These are phyloP conservation scores for Phoeniculus purpureus DNA, from an alignment of 2,797 vertebrate genomes.

Conservation along the genomic window DNA sequence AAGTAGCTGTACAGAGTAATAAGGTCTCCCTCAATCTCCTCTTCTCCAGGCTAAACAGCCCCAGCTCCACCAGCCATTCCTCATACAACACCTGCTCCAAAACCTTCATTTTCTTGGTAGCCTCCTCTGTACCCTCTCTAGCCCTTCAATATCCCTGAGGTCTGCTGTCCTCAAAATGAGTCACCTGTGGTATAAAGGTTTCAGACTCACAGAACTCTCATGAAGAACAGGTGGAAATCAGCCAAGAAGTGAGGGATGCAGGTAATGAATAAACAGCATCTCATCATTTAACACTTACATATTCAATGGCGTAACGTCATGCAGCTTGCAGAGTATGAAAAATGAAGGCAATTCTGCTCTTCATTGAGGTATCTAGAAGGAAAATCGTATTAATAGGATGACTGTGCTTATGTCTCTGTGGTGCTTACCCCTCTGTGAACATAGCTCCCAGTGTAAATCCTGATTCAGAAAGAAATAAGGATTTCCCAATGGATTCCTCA, in stretches of 20 bases:
- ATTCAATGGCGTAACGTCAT: not conserved
- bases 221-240: not conserved
- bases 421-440: too few relatives aligned
- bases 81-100: too few relatives aligned
- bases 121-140: too few relatives aligned
- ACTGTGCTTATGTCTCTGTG: not conserved
- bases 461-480: not conserved
- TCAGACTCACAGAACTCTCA: not conserved
- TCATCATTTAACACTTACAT: conserved; percentile 8
- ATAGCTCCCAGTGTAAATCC: not conserved
- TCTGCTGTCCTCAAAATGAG: not conserved
- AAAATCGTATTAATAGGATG: not conserved
- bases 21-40: too few relatives aligned
- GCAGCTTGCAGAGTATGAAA: not conserved
- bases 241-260: not conserved
- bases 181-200: not conserved
- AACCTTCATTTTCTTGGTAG: too few relatives aligned
- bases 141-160: not conserved
- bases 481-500: not conserved
- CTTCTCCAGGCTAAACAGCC: too few relatives aligned
- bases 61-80: too few relatives aligned
- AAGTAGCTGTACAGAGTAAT: too few relatives aligned
- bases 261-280: not conserved
- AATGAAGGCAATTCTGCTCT: not conserved
- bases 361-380: not conserved